Evolutionary conservation across 2,797 vertebrate species (phyloP).

Genomic region (Pteronotus mesoamericanus): DNA sequence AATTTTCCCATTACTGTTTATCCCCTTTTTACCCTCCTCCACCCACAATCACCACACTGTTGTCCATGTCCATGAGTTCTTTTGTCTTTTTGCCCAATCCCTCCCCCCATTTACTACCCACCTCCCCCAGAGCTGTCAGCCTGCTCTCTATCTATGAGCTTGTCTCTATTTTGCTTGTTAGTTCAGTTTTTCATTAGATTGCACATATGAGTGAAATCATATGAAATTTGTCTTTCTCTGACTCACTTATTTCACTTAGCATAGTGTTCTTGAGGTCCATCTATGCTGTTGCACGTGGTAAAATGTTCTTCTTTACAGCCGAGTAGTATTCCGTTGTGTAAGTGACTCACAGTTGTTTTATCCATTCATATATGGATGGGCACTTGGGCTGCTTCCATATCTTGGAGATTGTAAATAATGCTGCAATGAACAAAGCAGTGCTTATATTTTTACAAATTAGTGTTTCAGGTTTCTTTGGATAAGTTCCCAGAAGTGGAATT

Average conservation of each 20-base stretch:
- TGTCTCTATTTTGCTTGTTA: background rate
- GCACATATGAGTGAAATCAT: background rate
- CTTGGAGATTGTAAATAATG: background rate
- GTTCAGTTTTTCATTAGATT: background rate
- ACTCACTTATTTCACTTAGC: background rate
- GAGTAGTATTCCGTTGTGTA: background rate
- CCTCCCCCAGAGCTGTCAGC: background rate
- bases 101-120: no score
- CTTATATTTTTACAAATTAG: background rate
- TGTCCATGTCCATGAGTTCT: no score
- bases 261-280: background rate
- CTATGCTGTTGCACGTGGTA: background rate
- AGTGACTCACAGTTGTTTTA: background rate
- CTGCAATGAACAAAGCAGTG: background rate
- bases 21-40: no score
- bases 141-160: background rate
- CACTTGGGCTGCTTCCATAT: background rate
- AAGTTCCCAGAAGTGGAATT: background rate
- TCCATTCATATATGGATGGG: background rate
- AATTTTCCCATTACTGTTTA: no score
- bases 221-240: background rate
- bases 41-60: no score
- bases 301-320: background rate
- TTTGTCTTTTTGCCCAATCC: no score
- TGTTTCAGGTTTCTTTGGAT: background rate